phyloP scores from a whole-genome alignment of 2,888 invertebrate genomes.

The Protodeltote pygarga region DNA sequence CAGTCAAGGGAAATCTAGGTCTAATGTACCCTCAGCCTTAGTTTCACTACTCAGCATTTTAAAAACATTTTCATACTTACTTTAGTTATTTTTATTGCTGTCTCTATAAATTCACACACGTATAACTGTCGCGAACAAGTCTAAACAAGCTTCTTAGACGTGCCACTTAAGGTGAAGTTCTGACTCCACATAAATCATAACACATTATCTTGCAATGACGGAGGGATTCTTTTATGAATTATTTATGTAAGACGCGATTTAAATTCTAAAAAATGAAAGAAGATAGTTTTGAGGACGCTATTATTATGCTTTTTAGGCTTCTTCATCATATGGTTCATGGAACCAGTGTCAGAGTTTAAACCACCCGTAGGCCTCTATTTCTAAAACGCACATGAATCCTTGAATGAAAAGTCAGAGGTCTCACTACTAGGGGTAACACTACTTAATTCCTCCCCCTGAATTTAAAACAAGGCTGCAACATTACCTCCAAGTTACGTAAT shows the following conservation, averaged over 20 bases:
- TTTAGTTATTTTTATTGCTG: constrained; percentile 37
- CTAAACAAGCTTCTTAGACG: constrained; percentile 46
- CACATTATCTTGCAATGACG: constrained; percentile 59
- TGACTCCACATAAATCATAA: constrained; percentile 59
- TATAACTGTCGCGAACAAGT: constrained; percentile 35
- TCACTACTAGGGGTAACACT: too few relatives aligned
- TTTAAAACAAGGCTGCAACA: too few relatives aligned
- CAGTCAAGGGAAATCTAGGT: too few relatives aligned
- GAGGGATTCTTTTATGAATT: constrained; percentile 56
- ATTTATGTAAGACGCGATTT: constrained; percentile 50
- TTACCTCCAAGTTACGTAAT: too few relatives aligned
- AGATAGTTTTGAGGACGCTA: constrained; percentile 18
- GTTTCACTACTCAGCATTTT: constrained; percentile 28
- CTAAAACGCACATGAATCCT: too few relatives aligned
- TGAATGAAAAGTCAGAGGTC: too few relatives aligned
- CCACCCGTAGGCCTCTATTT: too few relatives aligned
- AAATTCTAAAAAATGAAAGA: constrained; percentile 33
- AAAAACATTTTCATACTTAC: constrained; percentile 24
- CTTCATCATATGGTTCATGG: too few relatives aligned
- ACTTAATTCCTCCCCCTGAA: too few relatives aligned
- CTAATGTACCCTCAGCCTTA: constrained; percentile 8
- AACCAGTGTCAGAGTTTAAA: too few relatives aligned
- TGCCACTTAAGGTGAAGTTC: constrained; percentile 40
- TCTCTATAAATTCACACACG: constrained; percentile 39
- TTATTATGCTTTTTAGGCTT: too few relatives aligned